Base-by-base conservation (phyloP, 2,797 vertebrate species). In the Bradypus variegatus region DNA sequence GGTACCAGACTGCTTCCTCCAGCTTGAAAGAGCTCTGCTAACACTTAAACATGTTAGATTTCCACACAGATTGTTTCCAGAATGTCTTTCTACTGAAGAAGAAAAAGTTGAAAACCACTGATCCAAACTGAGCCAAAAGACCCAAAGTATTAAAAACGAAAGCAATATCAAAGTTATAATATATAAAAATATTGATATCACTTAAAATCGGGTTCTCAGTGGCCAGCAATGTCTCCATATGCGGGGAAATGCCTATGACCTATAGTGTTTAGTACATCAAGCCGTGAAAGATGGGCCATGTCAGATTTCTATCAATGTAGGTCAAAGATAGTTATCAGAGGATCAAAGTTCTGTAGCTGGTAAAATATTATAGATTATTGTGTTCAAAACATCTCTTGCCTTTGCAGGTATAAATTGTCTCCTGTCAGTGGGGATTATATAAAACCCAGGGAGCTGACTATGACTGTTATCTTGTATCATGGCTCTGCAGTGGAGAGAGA, bases 401-500 rank as follows among this genome's bases (percentile, higher is more conserved):
- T 95, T 93, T 94, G 27, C 95, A 99, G 99, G 98, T 89, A 98
- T 87, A 95, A 18, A 0, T 85, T 99, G 88, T 97, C 96, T 88
- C 99, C 99, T 2, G 86, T 98, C 80, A 91, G 98, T 29, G 93
- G 96, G 29, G 97, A 99, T 92, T 99, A 98, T 82, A 97, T 99
- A 80, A 97, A 98, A 64, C 99, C 99, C 0, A 88, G 96, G 67
- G 96, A 97, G 12, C 95, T 97, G 70, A 97, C 98, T 75, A 96
- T 99, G 27, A 97, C 97, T 7, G 58, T 99, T 62, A 98, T 97
- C 72, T 95, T 99, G 78, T 98, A 98, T 96, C 98, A 98, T 2
- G 99, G 99, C n/a, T 99, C 99, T 4, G 98, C 98, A 89, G 98
- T 98, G 10, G 97, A 98, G 38, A 98, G 95, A 95, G 99, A 99